Conservation (phyloP, 2,797 vertebrate species). For the Pangasius sanitwongsei region DNA sequence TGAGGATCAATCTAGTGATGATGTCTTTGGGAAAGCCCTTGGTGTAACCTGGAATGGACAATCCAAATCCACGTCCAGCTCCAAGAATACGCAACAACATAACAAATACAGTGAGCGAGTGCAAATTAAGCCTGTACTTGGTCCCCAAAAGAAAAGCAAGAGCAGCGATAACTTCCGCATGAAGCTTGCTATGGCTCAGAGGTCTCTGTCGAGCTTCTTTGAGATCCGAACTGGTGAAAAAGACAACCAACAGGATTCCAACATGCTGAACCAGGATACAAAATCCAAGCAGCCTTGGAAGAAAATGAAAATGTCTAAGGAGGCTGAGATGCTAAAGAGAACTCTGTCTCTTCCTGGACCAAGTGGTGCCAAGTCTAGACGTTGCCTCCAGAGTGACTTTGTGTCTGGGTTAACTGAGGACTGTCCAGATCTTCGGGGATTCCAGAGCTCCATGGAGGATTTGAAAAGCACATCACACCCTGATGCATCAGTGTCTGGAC, state of each 20-base stretch:
- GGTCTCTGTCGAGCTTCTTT: slow-evolving; percentile 80
- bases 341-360: slow-evolving; percentile 47
- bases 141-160: slow-evolving; percentile 68
- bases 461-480: slow-evolving; percentile 44
- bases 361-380: slow-evolving; percentile 16
- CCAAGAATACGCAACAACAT: slow-evolving; percentile 17
- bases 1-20: slow-evolving; percentile 59
- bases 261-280: slow-evolving; percentile 68
- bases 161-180: slow-evolving; percentile 73
- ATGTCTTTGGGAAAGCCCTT: slow-evolving; percentile 66
- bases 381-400: slow-evolving; percentile 38
- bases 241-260: slow-evolving; percentile 62
- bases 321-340: slow-evolving; percentile 68
- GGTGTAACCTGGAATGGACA: slow-evolving; percentile 48
- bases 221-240: slow-evolving; percentile 76
- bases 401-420: slow-evolving; percentile 51
- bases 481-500: slow-evolving; percentile 53
- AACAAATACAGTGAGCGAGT: slow-evolving; percentile 45
- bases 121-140: slow-evolving; percentile 42
- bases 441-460: slow-evolving; percentile 30
- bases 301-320: slow-evolving; percentile 71
- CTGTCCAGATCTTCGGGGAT: slow-evolving; percentile 42
- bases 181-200: slow-evolving; percentile 77
- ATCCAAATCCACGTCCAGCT: slow-evolving; percentile 16
- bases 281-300: slow-evolving; percentile 71